phyloP scores from a whole-genome alignment of 2,797 vertebrate species.

The Threskiornis aethiopicus region DNA sequence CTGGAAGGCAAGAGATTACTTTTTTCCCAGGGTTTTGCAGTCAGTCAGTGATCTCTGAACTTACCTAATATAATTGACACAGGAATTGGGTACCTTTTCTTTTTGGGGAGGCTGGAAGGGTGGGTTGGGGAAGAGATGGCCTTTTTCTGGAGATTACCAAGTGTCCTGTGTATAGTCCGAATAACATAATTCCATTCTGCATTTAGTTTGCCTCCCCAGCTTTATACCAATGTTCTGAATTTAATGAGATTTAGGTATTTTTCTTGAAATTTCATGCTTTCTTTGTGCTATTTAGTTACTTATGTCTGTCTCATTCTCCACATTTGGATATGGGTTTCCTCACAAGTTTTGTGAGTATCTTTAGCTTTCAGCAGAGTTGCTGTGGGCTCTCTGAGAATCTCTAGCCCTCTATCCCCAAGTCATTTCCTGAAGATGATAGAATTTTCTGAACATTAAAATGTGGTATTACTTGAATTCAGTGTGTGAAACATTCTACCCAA shows the following conservation, averaged over 20 bases:
- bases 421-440: not conserved
- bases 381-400: not conserved
- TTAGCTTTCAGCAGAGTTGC: not conserved
- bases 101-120: not conserved
- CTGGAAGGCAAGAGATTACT: not conserved
- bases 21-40: not conserved
- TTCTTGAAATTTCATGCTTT: not conserved
- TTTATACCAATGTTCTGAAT: not conserved
- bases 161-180: not conserved
- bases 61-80: not conserved
- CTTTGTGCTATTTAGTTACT: not conserved
- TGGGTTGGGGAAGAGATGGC: not conserved
- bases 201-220: not conserved
- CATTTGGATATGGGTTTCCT: not conserved
- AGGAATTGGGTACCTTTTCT: not conserved
- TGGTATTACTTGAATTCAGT: not conserved
- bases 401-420: not conserved
- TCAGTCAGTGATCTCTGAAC: not conserved
- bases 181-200: not conserved
- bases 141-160: not conserved
- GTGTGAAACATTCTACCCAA: not conserved
- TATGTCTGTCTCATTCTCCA: fast-evolving
- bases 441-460: not conserved
- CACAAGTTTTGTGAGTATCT: not conserved
- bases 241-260: not conserved